A percentile compares a stretch with the other conserved stretches of the same genome.
These are phyloP conservation scores for Papilio glaucus DNA, from an alignment of 1,140 invertebrate species.

Conservation along the genomic window DNA sequence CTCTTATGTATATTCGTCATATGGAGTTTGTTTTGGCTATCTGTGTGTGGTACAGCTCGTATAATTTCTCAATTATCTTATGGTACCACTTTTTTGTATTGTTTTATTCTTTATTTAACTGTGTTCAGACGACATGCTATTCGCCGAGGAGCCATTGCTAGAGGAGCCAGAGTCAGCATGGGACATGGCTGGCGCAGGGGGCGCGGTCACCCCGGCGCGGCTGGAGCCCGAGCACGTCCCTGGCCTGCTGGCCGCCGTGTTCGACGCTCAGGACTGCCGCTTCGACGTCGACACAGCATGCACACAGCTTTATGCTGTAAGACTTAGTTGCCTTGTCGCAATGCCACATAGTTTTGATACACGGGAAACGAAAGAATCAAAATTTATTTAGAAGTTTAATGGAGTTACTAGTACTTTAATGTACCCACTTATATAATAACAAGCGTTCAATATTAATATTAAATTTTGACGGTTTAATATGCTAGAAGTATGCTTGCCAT, in stretches of 20 bases:
- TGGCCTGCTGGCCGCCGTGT: slow-evolving; percentile 59
- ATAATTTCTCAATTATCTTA: no score
- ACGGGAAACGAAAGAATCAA: not conserved
- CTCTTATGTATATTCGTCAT: no score
- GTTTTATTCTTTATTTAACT: no score
- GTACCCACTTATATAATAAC: no score
- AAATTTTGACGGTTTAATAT: no score
- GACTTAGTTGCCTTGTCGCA: no score
- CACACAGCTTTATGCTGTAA: slow-evolving; percentile 64
- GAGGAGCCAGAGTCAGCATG: slow-evolving; percentile 56
- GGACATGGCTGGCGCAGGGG: slow-evolving; percentile 38
- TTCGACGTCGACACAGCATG: slow-evolving; percentile 68
- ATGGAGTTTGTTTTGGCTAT: no score
- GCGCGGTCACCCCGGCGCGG: slow-evolving; percentile 11
- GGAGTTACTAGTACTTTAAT: no score
- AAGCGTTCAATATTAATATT: no score
- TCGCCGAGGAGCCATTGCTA: slow-evolving; percentile 52
- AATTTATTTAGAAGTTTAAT: not conserved
- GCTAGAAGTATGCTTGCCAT: no score
- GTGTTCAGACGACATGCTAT: slow-evolving; percentile 64
- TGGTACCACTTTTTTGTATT: no score
- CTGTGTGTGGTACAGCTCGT: no score
- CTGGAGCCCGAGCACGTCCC: slow-evolving; percentile 50
- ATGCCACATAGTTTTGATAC: not conserved
- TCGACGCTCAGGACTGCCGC: slow-evolving; percentile 49